Evolutionary conservation across 2,888 invertebrate species (phyloP), one percentile per base, ranked within the genome.

Genomic region (Coleophora flavipennella): DNA sequence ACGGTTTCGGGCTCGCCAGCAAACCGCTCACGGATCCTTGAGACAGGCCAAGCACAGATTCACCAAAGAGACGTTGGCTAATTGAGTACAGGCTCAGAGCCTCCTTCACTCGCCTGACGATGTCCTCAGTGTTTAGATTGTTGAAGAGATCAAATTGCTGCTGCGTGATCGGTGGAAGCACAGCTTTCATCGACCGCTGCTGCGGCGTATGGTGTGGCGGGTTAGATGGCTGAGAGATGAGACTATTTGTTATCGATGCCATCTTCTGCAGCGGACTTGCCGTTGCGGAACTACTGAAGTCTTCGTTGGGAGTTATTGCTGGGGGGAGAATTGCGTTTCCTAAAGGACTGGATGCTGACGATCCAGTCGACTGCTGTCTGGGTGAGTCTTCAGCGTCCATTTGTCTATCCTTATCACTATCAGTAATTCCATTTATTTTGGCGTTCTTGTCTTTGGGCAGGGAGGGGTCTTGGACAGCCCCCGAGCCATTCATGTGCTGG

Each of bases 141-240:
- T 97, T 95, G 85, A 97, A 98, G 84, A 96, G 91, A 78, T 99
- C 99, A 77, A 99, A 99, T 69, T 99, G 98, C 62, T 99, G 97
- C 69, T 99, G 99, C 1, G 98, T 98, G 51, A 99, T 97, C 2
- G 99, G 98, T 32, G 98, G 97, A 56, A 99, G 88, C 35, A 99
- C 97, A 26, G 97, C 97, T 83, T 97, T 96, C 60, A 97, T 89
- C 11, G 97, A 97, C 53, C 97, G 87, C 67, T 95, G 95, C 33
- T 91, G 91, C 11, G 92, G 89, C 38, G 91, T 86, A 62, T 95
- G 95, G 67, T 95, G 94, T 8, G 94, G 91, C 50, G 95, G 94
- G 44, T 93, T 90, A 44, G 92, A 91, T 42, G 93, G 93, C 86
- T 95, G 94, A 50, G 95, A 95, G 66, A 97, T 96, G 54, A 98